Evolutionary conservation across 1,140 invertebrate species (phyloP).

Genomic region (Yoshiicerus persimilis): DNA sequence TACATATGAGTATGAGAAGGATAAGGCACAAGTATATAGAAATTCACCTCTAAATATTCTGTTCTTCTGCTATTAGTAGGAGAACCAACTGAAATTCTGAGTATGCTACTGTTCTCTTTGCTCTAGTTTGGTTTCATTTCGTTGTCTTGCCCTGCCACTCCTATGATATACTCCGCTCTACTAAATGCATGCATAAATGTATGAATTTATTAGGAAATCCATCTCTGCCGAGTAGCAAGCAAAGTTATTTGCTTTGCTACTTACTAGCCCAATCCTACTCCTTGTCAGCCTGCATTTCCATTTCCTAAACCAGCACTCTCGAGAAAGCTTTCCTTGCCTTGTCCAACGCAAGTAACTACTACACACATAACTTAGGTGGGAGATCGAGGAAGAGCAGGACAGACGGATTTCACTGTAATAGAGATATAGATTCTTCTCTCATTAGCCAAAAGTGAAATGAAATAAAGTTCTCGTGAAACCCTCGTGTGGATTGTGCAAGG

Average conservation of each 20-base stretch:
- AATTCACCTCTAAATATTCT: neutral
- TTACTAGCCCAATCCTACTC: neutral
- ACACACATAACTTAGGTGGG: neutral
- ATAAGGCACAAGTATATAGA: neutral
- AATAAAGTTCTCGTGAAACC: neutral
- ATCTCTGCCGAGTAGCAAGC: neutral
- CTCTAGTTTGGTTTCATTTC: neutral
- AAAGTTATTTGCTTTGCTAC: neutral
- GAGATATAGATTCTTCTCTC: slow-evolving; percentile 11
- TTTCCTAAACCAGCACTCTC: neutral
- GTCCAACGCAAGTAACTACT: neutral
- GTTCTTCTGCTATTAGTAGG: neutral
- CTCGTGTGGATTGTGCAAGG: neutral
- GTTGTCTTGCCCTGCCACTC: neutral
- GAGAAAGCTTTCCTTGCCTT: neutral
- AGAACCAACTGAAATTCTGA: neutral
- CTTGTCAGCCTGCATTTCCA: too few relatives aligned
- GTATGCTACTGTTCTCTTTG: neutral
- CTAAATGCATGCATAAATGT: slow-evolving; percentile 17
- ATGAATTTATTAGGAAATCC: slow-evolving; percentile 18
- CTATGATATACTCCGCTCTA: neutral
- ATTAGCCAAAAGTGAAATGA: slow-evolving; percentile 4
- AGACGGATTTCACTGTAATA: neutral
- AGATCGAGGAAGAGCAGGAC: neutral
- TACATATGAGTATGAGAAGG: neutral